phyloP scores from a whole-genome alignment of 2,888 invertebrate species.

The Drosophila demipolita region DNA sequence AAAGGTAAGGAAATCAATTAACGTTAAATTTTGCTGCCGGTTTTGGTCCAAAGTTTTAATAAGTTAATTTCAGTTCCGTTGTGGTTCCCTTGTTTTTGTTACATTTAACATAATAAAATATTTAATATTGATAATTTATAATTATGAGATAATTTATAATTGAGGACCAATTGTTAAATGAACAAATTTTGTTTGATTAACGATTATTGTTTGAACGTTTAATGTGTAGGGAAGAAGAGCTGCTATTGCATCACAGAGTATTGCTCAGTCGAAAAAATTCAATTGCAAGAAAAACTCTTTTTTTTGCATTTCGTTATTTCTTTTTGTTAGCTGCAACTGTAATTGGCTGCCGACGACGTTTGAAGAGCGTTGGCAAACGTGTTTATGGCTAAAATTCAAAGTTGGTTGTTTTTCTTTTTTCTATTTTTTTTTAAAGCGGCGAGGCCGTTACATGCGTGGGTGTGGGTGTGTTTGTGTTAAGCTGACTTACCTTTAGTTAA shows the following conservation, averaged over 20 bases:
- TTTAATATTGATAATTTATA: neutral
- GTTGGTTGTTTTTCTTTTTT: slow-evolving; percentile 4
- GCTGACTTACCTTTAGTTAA: slow-evolving; percentile 65
- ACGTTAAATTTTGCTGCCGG: neutral
- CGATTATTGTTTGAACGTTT: neutral
- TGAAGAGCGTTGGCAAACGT: slow-evolving; percentile 73
- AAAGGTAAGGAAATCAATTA: neutral
- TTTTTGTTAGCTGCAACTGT: slow-evolving; percentile 55
- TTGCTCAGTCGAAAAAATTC: neutral
- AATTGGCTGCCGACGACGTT: slow-evolving; percentile 55
- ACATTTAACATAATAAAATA: neutral
- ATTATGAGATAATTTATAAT: neutral
- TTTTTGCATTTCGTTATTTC: neutral
- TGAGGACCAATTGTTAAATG: neutral
- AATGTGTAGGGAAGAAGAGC: neutral
- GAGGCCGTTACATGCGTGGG: slow-evolving; percentile 45
- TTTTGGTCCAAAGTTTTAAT: neutral
- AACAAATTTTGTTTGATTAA: too few relatives aligned
- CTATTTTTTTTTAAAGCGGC: slow-evolving; percentile 22
- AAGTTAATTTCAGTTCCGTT: neutral
- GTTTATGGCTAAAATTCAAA: slow-evolving; percentile 54
- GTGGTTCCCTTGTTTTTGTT: neutral
- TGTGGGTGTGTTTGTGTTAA: slow-evolving; percentile 14
- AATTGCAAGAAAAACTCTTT: neutral
- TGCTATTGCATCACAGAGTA: slow-evolving; percentile 1